Evolutionary conservation across 2,888 invertebrate species (phyloP).

Genomic region (Rotaria socialis): DNA sequence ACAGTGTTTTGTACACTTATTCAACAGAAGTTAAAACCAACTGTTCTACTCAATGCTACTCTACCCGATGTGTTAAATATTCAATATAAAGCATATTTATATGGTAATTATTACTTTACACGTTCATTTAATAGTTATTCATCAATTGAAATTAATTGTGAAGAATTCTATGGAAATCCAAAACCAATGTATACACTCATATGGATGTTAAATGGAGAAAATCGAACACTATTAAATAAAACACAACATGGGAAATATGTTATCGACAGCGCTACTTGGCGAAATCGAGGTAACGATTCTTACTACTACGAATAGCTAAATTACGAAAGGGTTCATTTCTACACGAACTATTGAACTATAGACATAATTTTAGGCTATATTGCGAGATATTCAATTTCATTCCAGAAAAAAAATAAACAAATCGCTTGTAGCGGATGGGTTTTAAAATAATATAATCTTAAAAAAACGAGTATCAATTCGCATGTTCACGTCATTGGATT

Average conservation of each 20-base stretch:
- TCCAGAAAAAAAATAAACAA: no score
- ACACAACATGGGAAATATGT: background rate
- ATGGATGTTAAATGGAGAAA: background rate
- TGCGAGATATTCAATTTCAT: no score
- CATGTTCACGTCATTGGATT: no score
- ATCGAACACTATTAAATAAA: background rate
- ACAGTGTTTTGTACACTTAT: background rate
- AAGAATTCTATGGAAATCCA: slow-evolving; percentile 34
- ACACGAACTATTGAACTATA: no score
- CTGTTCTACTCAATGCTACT: background rate
- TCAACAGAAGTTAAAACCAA: background rate
- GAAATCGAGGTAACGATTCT: background rate
- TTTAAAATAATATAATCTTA: no score
- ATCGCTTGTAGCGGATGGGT: no score
- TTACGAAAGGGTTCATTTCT: no score
- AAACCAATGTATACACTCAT: background rate
- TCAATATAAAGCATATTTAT: slow-evolving; percentile 28
- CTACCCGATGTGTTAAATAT: background rate
- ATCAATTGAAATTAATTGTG: slow-evolving; percentile 9
- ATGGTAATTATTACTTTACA: slow-evolving; percentile 15
- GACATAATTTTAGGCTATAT: no score
- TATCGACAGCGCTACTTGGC: background rate
- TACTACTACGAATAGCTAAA: background rate
- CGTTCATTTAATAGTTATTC: background rate
- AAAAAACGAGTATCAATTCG: no score